These are phyloP conservation scores for Lordiphosa clarofinis DNA, from an alignment of 1,140 invertebrate species.

Conservation along the genomic window DNA sequence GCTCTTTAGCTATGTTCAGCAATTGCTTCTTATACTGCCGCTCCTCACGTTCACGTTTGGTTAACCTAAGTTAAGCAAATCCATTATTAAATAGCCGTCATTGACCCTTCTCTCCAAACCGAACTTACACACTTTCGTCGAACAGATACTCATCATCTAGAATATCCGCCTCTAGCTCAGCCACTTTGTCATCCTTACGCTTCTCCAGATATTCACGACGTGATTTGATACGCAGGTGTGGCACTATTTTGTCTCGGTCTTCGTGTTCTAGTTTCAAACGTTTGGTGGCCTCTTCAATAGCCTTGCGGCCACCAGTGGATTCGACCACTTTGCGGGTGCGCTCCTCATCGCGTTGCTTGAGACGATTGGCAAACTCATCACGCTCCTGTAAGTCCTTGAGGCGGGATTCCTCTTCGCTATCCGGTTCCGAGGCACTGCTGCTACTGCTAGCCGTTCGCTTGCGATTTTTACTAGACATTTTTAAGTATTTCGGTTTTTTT, in stretches of 20 bases:
- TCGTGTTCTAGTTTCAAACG: slow-evolving; percentile 92
- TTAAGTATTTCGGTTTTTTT: slow-evolving; percentile 15
- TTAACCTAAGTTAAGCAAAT: slow-evolving; percentile 83
- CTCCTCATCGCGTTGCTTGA: slow-evolving; percentile 94
- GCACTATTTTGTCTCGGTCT: slow-evolving; percentile 91
- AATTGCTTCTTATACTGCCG: slow-evolving; percentile 95
- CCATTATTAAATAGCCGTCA: not conserved
- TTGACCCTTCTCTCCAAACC: not conserved
- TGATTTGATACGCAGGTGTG: slow-evolving; percentile 93
- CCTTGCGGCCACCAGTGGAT: slow-evolving; percentile 85
- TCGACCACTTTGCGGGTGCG: slow-evolving; percentile 91
- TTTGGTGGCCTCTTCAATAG: slow-evolving; percentile 95
- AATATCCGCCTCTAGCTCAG: slow-evolving; percentile 97
- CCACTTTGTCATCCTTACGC: slow-evolving; percentile 96
- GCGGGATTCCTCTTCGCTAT: slow-evolving; percentile 85
- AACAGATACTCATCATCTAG: slow-evolving; percentile 98
- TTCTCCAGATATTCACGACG: slow-evolving; percentile 96
- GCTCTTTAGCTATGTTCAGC: slow-evolving; percentile 94
- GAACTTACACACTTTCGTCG: slow-evolving; percentile 89
- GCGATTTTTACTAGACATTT: slow-evolving; percentile 45
- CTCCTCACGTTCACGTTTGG: slow-evolving; percentile 90
- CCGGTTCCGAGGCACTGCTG: slow-evolving; percentile 81
- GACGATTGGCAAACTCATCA: slow-evolving; percentile 94
- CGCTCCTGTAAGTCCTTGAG: slow-evolving; percentile 92
- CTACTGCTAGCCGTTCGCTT: slow-evolving; percentile 45